Evolutionary conservation across 2,797 vertebrate genomes (phyloP).

Genomic region (Antrozous pallidus): DNA sequence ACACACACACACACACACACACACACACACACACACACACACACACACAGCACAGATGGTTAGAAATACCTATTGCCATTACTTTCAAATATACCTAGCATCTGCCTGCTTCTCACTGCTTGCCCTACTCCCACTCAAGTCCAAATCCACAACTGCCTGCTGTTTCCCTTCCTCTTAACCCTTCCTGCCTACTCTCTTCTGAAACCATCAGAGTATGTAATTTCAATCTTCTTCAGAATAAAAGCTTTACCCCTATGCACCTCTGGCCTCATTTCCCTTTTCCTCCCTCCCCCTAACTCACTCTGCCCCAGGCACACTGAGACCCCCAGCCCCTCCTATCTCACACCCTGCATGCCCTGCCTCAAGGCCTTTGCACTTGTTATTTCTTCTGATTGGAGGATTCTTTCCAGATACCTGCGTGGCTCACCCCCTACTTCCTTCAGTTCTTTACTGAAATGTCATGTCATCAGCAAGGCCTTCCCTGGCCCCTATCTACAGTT

Average conservation of each 20-base stretch:
- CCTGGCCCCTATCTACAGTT: background rate
- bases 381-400: background rate
- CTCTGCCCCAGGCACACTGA: background rate
- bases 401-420: background rate
- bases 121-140: accelerated
- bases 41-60: background rate
- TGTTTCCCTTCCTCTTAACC: background rate
- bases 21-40: no score
- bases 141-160: accelerated
- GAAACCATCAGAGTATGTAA: background rate
- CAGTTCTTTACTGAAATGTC: background rate
- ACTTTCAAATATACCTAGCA: background rate
- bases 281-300: accelerated
- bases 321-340: background rate
- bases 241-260: background rate
- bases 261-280: background rate
- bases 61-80: background rate
- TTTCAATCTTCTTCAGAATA: background rate
- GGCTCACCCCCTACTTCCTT: background rate
- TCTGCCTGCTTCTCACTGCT: background rate
- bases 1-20: background rate
- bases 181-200: background rate
- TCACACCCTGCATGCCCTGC: background rate
- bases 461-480: accelerated
- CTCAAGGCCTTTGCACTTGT: background rate